Percentiles rank a stretch among this genome's conserved stretches.
Conservation (phyloP, 92 coral and sea anemone species). For the Epizoanthus stellaris region DNA sequence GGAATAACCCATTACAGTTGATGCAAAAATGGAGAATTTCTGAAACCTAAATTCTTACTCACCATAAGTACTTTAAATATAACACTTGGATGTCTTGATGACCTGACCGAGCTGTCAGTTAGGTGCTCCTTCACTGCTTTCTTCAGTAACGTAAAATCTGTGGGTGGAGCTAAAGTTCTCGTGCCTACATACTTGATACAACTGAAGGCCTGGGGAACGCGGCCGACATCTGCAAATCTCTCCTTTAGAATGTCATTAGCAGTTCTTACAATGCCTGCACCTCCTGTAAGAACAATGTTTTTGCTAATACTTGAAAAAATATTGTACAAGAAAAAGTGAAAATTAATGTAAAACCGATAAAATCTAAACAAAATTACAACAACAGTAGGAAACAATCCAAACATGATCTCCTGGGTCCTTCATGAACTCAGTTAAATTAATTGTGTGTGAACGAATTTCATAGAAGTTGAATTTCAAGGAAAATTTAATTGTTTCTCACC, state of each 20-base stretch:
- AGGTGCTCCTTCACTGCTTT: slow-evolving; percentile 70
- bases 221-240: slow-evolving; percentile 90
- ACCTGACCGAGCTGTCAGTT: slow-evolving; percentile 92
- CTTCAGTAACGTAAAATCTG: slow-evolving; percentile 76
- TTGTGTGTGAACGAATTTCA: too few relatives aligned
- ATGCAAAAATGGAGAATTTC: too few relatives aligned
- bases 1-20: too few relatives aligned
- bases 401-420: too few relatives aligned
- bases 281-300: slow-evolving; percentile 2
- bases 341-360: too few relatives aligned
- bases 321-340: too few relatives aligned
- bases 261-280: slow-evolving; percentile 56
- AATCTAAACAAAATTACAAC: too few relatives aligned
- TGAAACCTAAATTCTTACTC: slow-evolving; percentile 17
- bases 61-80: slow-evolving; percentile 85
- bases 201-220: slow-evolving; percentile 95
- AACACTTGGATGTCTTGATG: slow-evolving; percentile 79
- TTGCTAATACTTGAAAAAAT: too few relatives aligned
- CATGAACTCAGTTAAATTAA: too few relatives aligned
- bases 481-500: too few relatives aligned
- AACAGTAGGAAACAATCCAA: too few relatives aligned
- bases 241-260: slow-evolving; percentile 95
- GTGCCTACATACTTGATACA: slow-evolving; percentile 92
- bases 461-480: too few relatives aligned
- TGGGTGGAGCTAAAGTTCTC: slow-evolving; percentile 77